Evolutionary conservation across 2,113 vertebrate species (phyloP).

Genomic region (Anser cygnoides): DNA sequence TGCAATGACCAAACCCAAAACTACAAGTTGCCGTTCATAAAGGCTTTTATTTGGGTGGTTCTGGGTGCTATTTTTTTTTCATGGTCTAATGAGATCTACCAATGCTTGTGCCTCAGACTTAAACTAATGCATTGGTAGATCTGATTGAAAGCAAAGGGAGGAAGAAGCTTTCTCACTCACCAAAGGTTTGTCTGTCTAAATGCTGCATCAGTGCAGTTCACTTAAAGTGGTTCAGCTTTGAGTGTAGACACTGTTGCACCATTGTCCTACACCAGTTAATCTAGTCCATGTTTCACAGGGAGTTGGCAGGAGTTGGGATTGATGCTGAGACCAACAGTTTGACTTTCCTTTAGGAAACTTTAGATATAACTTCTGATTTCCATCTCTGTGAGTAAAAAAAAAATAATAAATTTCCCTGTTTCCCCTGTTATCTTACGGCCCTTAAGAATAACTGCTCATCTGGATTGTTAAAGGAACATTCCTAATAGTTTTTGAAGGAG

Average conservation of each 20-base stretch:
- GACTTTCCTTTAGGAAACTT: neutral
- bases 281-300: slow-evolving; percentile 1
- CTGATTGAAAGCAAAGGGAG: slow-evolving; percentile 35
- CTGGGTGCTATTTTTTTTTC: slow-evolving; percentile 53
- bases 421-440: neutral
- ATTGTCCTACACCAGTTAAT: slow-evolving; percentile 30
- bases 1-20: slow-evolving; percentile 58
- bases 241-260: slow-evolving; percentile 49
- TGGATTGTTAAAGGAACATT: slow-evolving; percentile 18
- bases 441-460: neutral
- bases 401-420: neutral
- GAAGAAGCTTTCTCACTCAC: slow-evolving; percentile 58
- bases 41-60: slow-evolving; percentile 22
- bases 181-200: slow-evolving; percentile 68
- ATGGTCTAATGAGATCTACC: slow-evolving; percentile 26
- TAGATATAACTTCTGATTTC: slow-evolving; percentile 1
- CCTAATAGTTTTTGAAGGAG: neutral
- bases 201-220: slow-evolving; percentile 61
- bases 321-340: neutral
- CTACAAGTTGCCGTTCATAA: neutral
- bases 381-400: neutral
- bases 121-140: slow-evolving; percentile 25
- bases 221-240: slow-evolving; percentile 57
- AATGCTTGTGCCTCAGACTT: slow-evolving; percentile 29
- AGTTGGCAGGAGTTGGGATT: neutral